Percentiles rank a stretch among this genome's conserved stretches.
These are phyloP conservation scores for Heterotis niloticus DNA, from an alignment of 2,113 vertebrate species.

Conservation along the genomic window DNA sequence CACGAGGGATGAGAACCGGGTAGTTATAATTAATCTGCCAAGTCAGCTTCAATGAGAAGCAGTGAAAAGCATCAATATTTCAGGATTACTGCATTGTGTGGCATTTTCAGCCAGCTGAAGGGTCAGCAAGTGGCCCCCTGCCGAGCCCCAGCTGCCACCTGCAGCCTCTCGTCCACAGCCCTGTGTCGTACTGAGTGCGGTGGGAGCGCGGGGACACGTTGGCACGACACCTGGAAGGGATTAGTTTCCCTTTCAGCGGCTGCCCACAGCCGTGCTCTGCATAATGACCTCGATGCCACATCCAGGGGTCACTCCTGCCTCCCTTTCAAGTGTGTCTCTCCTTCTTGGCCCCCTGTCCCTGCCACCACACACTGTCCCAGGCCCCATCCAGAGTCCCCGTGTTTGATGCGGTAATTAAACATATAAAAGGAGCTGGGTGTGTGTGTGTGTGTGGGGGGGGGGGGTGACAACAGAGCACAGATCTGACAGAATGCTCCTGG, in stretches of 20 bases:
- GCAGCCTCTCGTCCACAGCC: conserved; percentile 27
- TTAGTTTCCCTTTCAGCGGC: conserved; percentile 50
- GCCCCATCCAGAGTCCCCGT: conserved; percentile 19
- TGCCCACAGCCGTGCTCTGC: conserved; percentile 30
- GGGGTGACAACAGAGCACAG: background rate
- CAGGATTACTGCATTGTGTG: conserved; percentile 40
- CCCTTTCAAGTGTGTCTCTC: conserved; percentile 41
- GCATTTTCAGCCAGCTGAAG: background rate
- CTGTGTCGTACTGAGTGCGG: conserved; percentile 10
- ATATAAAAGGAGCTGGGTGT: background rate
- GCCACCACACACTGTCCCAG: conserved; percentile 24
- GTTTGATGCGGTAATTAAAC: conserved; percentile 32
- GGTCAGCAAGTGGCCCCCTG: background rate
- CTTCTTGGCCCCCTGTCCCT: background rate
- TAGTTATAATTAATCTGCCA: conserved; percentile 36
- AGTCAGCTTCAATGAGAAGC: conserved; percentile 29
- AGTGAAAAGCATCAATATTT: conserved; percentile 46
- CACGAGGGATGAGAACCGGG: background rate
- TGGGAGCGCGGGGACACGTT: background rate
- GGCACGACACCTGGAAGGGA: conserved; percentile 45
- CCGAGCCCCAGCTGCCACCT: conserved; percentile 37
- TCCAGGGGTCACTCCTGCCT: conserved; percentile 43
- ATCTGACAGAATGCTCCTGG: background rate
- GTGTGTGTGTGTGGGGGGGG: background rate
- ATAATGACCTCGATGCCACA: conserved; percentile 9